phyloP scores from a whole-genome alignment of 2,113 vertebrate species.

The Emydura subglobosa region DNA sequence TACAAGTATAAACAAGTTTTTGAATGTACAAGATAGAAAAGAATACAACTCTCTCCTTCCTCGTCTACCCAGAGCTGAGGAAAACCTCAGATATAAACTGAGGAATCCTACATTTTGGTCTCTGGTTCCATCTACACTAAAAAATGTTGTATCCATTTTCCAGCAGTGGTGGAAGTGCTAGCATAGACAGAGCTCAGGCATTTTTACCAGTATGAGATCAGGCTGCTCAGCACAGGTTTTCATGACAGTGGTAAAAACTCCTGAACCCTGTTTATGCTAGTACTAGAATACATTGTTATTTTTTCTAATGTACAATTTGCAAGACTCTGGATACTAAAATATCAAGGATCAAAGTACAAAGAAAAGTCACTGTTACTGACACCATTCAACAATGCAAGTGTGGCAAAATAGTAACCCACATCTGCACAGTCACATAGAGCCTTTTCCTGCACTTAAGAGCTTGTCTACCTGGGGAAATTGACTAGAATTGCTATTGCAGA shows the following conservation, averaged over 20 bases:
- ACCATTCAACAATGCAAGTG: not conserved
- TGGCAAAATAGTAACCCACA: constrained; percentile 1
- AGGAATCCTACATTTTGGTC: not conserved
- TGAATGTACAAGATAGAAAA: accelerated
- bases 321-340: not conserved
- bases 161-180: not conserved
- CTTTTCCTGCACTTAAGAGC: constrained; percentile 19
- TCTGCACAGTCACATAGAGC: not conserved
- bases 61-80: not conserved
- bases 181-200: not conserved
- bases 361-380: not conserved
- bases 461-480: not conserved
- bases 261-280: not conserved
- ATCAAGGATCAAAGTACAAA: not conserved
- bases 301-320: not conserved
- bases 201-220: not conserved
- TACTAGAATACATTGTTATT: not conserved
- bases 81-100: not conserved
- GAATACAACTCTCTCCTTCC: not conserved
- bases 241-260: not conserved
- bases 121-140: not conserved
- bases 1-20: not conserved
- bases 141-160: not conserved
- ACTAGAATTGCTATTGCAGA: not conserved
- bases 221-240: not conserved